phyloP scores from a whole-genome alignment of 2,888 invertebrate genomes.

The Monochamus alternatus region DNA sequence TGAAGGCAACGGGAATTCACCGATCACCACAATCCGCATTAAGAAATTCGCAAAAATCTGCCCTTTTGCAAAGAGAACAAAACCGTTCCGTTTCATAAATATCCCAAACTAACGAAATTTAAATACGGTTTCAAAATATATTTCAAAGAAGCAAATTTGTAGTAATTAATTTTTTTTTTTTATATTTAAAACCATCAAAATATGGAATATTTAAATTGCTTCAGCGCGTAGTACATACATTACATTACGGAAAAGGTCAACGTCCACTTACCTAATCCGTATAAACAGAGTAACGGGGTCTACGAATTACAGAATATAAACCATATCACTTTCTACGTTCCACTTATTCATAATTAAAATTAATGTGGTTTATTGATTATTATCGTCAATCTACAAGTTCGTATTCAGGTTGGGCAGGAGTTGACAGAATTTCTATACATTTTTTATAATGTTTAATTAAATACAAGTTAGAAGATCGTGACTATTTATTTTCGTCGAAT shows the following conservation, averaged over 20 bases:
- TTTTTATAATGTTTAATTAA: neutral
- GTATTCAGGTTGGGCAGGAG: slow-evolving; percentile 18
- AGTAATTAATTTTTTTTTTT: no score
- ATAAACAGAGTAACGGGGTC: slow-evolving; percentile 15
- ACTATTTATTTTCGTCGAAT: neutral
- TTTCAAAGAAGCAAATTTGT: no score
- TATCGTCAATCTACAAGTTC: slow-evolving; percentile 12
- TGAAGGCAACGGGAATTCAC: slow-evolving; percentile 31
- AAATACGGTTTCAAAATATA: no score
- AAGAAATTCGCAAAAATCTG: neutral
- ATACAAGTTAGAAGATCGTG: neutral
- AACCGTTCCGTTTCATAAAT: neutral
- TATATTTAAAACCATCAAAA: no score
- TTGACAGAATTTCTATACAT: neutral
- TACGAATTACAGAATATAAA: slow-evolving; percentile 3
- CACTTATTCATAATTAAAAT: slow-evolving; percentile 31
- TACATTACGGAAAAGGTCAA: slow-evolving; percentile 18
- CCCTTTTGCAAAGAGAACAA: neutral
- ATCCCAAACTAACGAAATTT: neutral
- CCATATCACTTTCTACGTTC: slow-evolving; percentile 39
- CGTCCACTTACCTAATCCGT: slow-evolving; percentile 24
- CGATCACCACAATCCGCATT: slow-evolving; percentile 1
- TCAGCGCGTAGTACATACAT: neutral
- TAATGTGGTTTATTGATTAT: slow-evolving; percentile 20
- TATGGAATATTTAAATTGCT: no score